A percentile compares a stretch with the other conserved stretches of the same genome.
phyloP scores from a whole-genome alignment of 2,888 invertebrate genomes.

The Gortyna flavago region DNA sequence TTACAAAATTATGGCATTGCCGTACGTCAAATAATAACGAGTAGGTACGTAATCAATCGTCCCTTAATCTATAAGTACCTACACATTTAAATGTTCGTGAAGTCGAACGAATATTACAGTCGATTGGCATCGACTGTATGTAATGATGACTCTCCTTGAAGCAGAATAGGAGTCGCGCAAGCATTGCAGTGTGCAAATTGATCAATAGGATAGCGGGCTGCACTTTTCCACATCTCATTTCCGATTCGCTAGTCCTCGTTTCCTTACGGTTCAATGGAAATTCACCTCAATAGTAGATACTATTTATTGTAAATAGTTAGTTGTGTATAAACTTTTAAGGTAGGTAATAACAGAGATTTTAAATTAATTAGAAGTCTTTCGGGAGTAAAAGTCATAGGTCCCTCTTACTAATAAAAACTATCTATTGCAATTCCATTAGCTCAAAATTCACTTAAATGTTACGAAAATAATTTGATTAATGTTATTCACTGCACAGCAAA shows the following conservation, averaged over 20 bases:
- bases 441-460: neutral
- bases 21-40: too few relatives aligned
- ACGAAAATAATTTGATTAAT: conserved; percentile 3
- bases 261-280: neutral
- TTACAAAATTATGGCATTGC: too few relatives aligned
- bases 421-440: neutral
- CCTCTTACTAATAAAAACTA: neutral
- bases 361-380: too few relatives aligned
- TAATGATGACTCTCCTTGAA: neutral
- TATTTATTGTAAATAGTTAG: neutral
- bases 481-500: conserved; percentile 8
- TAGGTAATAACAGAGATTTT: neutral
- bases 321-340: neutral
- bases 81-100: neutral
- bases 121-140: neutral
- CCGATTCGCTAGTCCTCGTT: neutral
- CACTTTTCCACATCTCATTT: conserved; percentile 14
- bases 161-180: neutral
- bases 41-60: too few relatives aligned
- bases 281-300: too few relatives aligned
- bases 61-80: too few relatives aligned
- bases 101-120: neutral
- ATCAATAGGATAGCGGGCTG: neutral
- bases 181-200: conserved; percentile 1
- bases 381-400: neutral